A percentile compares a stretch with the other conserved stretches of the same genome.
These are phyloP conservation scores for Neodiprion virginianus DNA, from an alignment of 1,140 invertebrate genomes.

Conservation along the genomic window DNA sequence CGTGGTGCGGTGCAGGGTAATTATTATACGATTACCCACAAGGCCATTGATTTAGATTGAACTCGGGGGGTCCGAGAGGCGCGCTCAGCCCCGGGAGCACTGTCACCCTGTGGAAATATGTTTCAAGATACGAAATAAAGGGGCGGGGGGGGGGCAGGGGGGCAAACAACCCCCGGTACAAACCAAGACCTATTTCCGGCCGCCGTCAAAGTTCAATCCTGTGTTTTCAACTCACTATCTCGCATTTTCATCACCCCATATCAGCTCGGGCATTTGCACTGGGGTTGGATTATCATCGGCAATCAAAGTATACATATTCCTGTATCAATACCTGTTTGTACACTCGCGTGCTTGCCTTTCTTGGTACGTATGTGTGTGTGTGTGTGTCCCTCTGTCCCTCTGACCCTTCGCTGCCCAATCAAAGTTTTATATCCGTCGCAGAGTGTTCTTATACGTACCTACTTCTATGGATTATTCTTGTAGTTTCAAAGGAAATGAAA, in stretches of 20 bases:
- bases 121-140: background rate
- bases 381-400: too few species aligned
- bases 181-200: background rate
- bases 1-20: slow-evolving; percentile 55
- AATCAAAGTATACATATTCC: background rate
- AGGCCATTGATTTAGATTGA: slow-evolving; percentile 62
- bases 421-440: too few species aligned
- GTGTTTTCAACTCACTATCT: slow-evolving; percentile 7
- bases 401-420: too few species aligned
- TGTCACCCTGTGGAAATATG: slow-evolving; percentile 2
- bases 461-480: too few species aligned
- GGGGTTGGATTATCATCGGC: background rate
- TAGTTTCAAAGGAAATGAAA: too few species aligned
- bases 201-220: background rate
- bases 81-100: background rate
- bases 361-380: too few species aligned
- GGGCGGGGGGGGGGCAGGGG: background rate
- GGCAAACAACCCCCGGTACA: background rate
- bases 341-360: background rate
- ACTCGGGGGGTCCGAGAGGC: slow-evolving; percentile 38
- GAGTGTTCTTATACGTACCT: too few species aligned
- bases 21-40: slow-evolving; percentile 64
- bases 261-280: background rate
- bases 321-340: background rate
- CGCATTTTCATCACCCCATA: background rate